Base-by-base conservation (phyloP, 2,113 vertebrate genomes). In the Hippocampus mohnikei region DNA sequence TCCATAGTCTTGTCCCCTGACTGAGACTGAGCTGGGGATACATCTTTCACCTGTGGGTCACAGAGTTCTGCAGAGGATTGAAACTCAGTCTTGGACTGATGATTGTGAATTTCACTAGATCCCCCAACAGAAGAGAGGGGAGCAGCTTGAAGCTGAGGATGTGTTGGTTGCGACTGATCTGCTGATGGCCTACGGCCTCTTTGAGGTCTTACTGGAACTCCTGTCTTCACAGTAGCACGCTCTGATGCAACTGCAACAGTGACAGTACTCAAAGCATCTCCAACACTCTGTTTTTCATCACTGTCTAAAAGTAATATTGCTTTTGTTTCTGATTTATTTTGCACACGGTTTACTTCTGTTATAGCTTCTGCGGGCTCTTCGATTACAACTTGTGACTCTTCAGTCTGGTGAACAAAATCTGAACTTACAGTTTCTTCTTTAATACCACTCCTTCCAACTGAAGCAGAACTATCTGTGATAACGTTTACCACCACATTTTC, bases 161-260 rank as follows among this genome's bases (percentile, higher is more conserved):
- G 40, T n/a, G 79, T 55, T 1, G 79, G 69, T 50, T 83, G 81
- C 27, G 27, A 61, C 62, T 85, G 83, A 29, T 89, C 89, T 25
- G 66, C 21, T 13, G 85, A 83, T 41, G 74, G 53, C 42, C 78
- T 86, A 8, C 82, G 61, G 10, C 87, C 87, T 79, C 88, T 83
- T 48, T 88, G 87, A 53, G 88, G 89, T 79, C 89, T 84, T 11
- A 90, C 78, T 67, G 89, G 89, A 74, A 27, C 79, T 16, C 27
- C 74, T 68, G 80, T 72, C 74, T 79, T 83, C 13, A 67, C 68
- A 33, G 44, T 70, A 66, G 71, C 55, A 25, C 4, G 72, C 40
- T 67, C 84, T 48, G 21, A 52, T 70, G 29, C 50, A 25, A 69
- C 46, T 41, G 72, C 66, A 71, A 69, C 81, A 5, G 2, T 74